phyloP scores from a whole-genome alignment of 2,888 invertebrate genomes.

The Schizaphis graminum region DNA sequence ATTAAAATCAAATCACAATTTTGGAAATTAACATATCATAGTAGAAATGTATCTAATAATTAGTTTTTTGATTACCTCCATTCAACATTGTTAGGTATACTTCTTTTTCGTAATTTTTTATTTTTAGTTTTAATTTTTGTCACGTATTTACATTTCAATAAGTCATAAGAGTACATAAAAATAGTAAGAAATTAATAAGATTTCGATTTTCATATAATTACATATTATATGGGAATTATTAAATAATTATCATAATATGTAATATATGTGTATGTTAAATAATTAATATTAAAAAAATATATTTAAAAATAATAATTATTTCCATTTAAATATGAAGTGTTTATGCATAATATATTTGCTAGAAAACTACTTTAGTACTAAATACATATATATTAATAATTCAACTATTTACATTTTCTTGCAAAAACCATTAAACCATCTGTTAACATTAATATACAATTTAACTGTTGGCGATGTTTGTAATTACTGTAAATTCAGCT shows the following conservation, averaged over 20 bases:
- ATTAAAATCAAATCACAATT: not conserved
- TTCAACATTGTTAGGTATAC: not conserved
- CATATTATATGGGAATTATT: too few relatives aligned
- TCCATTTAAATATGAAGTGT: not conserved
- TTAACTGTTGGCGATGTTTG: not conserved
- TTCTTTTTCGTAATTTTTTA: not conserved
- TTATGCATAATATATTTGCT: not conserved
- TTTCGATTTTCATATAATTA: not conserved
- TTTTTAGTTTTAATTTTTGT: not conserved
- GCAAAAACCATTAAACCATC: not conserved
- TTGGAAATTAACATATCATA: not conserved
- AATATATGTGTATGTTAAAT: not conserved
- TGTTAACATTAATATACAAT: not conserved
- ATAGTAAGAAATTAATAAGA: not conserved
- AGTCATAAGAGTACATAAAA: not conserved
- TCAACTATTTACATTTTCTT: not conserved
- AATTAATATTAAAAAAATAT: not conserved
- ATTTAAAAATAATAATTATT: not conserved
- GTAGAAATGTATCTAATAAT: not conserved
- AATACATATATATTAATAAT: not conserved
- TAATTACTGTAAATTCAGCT: not conserved
- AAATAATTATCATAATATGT: not conserved
- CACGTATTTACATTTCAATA: not conserved
- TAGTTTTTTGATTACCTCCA: not conserved
- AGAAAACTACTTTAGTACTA: not conserved